A percentile compares a stretch with the other conserved stretches of the same genome.
phyloP scores from a whole-genome alignment of 2,888 invertebrate genomes.

The Epirrita christyi region DNA sequence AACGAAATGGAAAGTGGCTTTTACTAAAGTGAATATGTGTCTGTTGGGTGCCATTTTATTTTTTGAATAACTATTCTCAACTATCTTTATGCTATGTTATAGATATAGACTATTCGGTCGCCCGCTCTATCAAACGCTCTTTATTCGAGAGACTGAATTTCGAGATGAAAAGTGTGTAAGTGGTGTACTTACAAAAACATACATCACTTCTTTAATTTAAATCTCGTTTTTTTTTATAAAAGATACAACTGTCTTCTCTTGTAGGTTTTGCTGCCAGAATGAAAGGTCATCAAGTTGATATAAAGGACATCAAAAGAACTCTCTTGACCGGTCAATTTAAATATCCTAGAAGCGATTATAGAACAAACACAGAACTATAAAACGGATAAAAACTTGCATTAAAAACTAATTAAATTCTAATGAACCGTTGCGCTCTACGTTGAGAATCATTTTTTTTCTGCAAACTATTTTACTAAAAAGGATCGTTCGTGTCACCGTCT shows the following conservation, averaged over 20 bases:
- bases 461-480: slow-evolving; percentile 75
- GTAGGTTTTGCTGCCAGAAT: neutral
- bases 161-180: too few relatives aligned
- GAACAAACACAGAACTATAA: slow-evolving; percentile 29
- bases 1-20: too few relatives aligned
- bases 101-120: too few relatives aligned
- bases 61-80: too few relatives aligned
- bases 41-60: too few relatives aligned
- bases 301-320: slow-evolving; percentile 24
- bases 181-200: too few relatives aligned
- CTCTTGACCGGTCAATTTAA: slow-evolving; percentile 27
- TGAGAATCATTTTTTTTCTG: slow-evolving; percentile 61
- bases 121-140: too few relatives aligned
- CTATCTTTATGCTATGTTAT: too few relatives aligned
- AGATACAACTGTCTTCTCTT: neutral
- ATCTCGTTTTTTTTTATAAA: too few relatives aligned
- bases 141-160: too few relatives aligned
- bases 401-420: slow-evolving; percentile 50
- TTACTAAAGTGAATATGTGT: too few relatives aligned
- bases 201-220: too few relatives aligned
- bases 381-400: slow-evolving; percentile 30
- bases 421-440: slow-evolving; percentile 40
- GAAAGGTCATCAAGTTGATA: neutral
- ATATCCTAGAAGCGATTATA: slow-evolving; percentile 27
- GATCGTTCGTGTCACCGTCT: slow-evolving; percentile 73